Evolutionary conservation across 1,140 invertebrate species (phyloP), one percentile per base, ranked within the genome.

Genomic region (Camponotus floridanus): DNA sequence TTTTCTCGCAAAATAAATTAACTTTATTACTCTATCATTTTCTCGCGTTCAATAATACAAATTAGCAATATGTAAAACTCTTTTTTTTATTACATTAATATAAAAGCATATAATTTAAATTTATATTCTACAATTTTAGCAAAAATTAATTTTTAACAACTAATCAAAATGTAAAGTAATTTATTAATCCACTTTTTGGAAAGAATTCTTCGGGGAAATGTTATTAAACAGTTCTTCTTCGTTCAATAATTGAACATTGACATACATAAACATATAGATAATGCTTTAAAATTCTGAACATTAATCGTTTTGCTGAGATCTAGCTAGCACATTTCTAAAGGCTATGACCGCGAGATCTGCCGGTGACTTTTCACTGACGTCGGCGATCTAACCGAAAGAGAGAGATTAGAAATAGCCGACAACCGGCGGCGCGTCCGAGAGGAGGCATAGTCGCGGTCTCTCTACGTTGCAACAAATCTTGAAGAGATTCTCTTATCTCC

Each of bases 261-360:
- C 68, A 51, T 2, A 45, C 0, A 42, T 42, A 42, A 8, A 45
- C 8, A 45, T 45, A 15, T 21, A 76, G 64, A 51, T 76, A 45
- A 45, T 13, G 33, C 39, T 57, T 61, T 31, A 36, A 73, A 73
- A 74, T 83, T 83, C 42, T 61, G 55, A 48, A 74, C 51, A 62
- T 83, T 83, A 65, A 80, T 81, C 78, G 68, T 39, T 13, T 42
- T 7, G 51, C 55, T 13, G 57, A 83, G 45, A 68, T 73, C 79
- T 61, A n/a, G 51, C 67, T 45, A 31, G 68, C 68, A 74, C 73
- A 83, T 91, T 87, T 86, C 65, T 86, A 64, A 87, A 86, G 85
- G 76, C 78, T 71, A 85, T 36, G 67, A 61, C 84, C 57, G 61
- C 31, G 74, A 86, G 76, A 80, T 68, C n/a, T 26, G 15, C 80